Conservation (phyloP, 2,113 vertebrate genomes). For the Galeopterus variegatus region DNA sequence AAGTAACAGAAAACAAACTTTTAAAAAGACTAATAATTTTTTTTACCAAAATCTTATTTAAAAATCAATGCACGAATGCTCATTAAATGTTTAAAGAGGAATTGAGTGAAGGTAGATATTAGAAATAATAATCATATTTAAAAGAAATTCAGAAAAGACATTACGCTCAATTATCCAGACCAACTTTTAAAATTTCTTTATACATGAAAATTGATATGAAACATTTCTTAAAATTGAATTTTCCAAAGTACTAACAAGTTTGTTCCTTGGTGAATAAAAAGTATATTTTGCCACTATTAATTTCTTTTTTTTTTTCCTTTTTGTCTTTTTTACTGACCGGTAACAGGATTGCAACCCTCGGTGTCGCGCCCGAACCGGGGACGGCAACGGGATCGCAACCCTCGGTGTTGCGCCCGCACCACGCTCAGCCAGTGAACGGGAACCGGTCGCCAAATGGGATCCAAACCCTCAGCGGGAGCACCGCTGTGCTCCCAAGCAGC, state of each 20-base stretch:
- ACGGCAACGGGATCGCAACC: too few relatives aligned
- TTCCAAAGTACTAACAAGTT: not conserved
- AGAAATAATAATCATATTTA: not conserved
- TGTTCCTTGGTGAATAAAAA: not conserved
- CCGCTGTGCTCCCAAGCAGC: too few relatives aligned
- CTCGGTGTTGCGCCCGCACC: too few relatives aligned
- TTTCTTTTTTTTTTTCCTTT: too few relatives aligned
- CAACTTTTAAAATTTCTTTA: conserved; percentile 37
- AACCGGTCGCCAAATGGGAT: too few relatives aligned
- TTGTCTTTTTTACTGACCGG: too few relatives aligned
- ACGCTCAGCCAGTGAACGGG: too few relatives aligned
- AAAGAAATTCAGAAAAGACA: not conserved
- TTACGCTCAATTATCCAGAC: not conserved
- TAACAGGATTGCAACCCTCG: too few relatives aligned
- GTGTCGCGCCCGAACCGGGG: too few relatives aligned
- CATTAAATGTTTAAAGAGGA: not conserved
- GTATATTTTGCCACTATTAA: not conserved
- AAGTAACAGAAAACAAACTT: not conserved
- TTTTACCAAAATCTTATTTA: not conserved
- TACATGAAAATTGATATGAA: not conserved
- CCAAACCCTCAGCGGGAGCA: too few relatives aligned
- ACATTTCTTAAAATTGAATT: conserved; percentile 1
- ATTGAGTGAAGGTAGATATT: not conserved
- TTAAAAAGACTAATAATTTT: not conserved
- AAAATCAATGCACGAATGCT: not conserved